Percentiles rank a stretch among this genome's conserved stretches.
Conservation (phyloP, 2,797 vertebrate genomes). For the Ptychadena robeensis region DNA sequence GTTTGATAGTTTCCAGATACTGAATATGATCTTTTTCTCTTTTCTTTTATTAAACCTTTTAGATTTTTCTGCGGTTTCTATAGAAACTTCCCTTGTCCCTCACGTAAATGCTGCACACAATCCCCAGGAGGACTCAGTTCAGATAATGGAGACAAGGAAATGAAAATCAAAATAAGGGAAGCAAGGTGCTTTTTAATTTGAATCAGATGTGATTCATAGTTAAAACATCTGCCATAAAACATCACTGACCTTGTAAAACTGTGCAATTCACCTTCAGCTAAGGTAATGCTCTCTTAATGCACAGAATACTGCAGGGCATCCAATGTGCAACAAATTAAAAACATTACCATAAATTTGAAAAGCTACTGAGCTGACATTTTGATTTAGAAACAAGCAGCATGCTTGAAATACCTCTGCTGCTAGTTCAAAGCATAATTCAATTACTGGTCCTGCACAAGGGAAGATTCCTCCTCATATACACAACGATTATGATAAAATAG, state of each 20-base stretch:
- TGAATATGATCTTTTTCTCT: constrained; percentile 49
- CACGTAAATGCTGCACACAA: constrained; percentile 29
- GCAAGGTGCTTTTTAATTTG: constrained; percentile 59
- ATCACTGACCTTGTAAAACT: constrained; percentile 57
- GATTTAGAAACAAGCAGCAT: constrained; percentile 41
- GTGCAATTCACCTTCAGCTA: constrained; percentile 54
- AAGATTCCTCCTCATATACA: constrained; percentile 8
- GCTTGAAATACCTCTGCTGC: constrained; percentile 20
- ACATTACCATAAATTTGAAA: constrained; percentile 48
- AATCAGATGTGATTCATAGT: constrained; percentile 58
- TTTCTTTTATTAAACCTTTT: constrained; percentile 41
- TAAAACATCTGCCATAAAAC: constrained; percentile 56
- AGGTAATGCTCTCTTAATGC: constrained; percentile 49
- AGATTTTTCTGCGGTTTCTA: constrained; percentile 44
- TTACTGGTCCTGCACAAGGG: constrained; percentile 18
- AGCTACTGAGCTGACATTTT: constrained; percentile 39
- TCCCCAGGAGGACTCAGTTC: constrained; percentile 41
- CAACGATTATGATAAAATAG: constrained; percentile 19
- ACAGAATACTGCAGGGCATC: constrained; percentile 34
- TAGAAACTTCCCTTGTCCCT: constrained; percentile 51
- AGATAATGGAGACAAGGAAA: constrained; percentile 54
- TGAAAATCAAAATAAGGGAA: constrained; percentile 46
- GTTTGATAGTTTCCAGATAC: constrained; percentile 54
- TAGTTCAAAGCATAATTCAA: constrained; percentile 29
- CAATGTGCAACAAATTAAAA: constrained; percentile 54